Evolutionary conservation across 2,888 invertebrate species (phyloP).

Genomic region (Torymus tubicola): DNA sequence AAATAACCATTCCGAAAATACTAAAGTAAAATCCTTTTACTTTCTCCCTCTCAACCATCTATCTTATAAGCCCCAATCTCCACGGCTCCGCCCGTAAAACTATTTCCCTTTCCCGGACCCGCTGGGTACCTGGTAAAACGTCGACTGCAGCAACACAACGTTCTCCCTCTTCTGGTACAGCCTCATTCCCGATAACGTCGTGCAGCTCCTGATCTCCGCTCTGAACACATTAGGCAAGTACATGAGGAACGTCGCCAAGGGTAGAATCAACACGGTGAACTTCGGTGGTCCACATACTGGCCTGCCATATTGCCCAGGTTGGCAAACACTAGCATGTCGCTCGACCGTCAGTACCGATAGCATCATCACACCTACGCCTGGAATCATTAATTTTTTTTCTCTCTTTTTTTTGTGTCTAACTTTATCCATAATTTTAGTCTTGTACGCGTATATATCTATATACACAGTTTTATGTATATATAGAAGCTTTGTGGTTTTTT

Average conservation of each 20-base stretch:
- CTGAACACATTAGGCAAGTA: slow-evolving; percentile 85
- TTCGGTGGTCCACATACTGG: slow-evolving; percentile 83
- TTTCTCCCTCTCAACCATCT: too few species aligned
- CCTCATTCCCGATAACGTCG: slow-evolving; percentile 72
- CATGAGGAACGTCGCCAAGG: slow-evolving; percentile 81
- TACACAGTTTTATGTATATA: too few species aligned
- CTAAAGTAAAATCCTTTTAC: too few species aligned
- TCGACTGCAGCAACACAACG: slow-evolving; percentile 77
- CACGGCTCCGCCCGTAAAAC: too few species aligned
- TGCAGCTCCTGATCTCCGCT: slow-evolving; percentile 69
- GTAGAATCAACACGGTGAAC: slow-evolving; percentile 81
- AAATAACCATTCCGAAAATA: too few species aligned
- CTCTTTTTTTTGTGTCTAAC: too few species aligned
- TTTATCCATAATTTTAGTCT: too few species aligned
- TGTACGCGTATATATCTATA: too few species aligned
- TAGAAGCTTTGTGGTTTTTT: too few species aligned
- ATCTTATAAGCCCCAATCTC: too few species aligned
- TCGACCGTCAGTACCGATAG: slow-evolving; percentile 85
- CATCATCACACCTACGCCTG: slow-evolving; percentile 87
- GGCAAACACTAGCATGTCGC: slow-evolving; percentile 83
- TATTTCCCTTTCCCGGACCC: too few species aligned
- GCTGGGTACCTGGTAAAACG: slow-evolving; percentile 77
- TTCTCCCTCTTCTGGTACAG: slow-evolving; percentile 81
- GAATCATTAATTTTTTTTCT: neutral
- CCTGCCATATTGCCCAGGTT: slow-evolving; percentile 81